Evolutionary conservation across 2,797 vertebrate genomes (phyloP).

Genomic region (Sebastes cheni): DNA sequence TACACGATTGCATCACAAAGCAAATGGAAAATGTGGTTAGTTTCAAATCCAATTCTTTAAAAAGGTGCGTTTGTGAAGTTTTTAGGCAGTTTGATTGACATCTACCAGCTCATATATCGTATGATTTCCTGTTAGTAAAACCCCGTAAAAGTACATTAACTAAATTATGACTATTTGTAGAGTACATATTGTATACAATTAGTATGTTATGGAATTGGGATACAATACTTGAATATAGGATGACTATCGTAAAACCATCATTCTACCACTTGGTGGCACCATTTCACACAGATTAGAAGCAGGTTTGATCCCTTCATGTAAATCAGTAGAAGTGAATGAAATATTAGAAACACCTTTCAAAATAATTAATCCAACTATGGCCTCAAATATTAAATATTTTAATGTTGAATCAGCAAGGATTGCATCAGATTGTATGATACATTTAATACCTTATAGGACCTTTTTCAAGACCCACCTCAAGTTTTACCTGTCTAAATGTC

Average conservation of each 20-base stretch:
- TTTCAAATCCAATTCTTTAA: no score
- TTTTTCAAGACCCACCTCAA: no score
- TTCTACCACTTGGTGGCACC: constrained; percentile 58
- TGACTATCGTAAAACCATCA: background rate
- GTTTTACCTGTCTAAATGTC: no score
- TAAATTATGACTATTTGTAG: background rate
- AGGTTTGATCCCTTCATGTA: no score
- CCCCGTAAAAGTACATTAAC: no score
- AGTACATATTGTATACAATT: background rate
- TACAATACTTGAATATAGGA: background rate
- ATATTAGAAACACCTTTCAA: background rate
- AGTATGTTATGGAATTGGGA: background rate
- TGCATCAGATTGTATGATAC: background rate
- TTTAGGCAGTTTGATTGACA: background rate
- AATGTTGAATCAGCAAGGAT: background rate
- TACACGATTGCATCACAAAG: no score
- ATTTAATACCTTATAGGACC: no score
- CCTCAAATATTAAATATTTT: background rate
- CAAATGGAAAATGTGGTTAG: no score
- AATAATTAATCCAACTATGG: background rate
- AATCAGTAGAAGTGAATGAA: rapidly evolving
- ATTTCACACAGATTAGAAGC: background rate
- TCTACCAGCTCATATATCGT: background rate
- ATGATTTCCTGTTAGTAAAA: no score
- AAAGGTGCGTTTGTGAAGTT: background rate